These are phyloP conservation scores for Yponomeuta evonymella DNA, from an alignment of 2,888 invertebrate species.

Conservation along the genomic window DNA sequence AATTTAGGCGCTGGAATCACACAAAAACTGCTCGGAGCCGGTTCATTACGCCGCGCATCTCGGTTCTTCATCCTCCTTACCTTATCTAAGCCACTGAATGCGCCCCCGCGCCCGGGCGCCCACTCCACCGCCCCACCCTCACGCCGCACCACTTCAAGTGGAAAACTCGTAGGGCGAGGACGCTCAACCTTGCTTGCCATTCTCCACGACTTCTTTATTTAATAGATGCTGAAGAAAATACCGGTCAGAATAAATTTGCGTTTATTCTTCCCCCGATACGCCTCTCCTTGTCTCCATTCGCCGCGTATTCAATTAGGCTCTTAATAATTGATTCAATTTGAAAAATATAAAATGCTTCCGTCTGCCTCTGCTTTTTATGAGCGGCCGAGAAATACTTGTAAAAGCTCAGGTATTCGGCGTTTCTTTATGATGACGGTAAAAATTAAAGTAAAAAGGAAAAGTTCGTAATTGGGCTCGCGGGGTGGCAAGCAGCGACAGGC, in stretches of 20 bases:
- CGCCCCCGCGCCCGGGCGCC: constrained; percentile 47
- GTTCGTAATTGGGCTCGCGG: background rate
- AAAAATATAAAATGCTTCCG: background rate
- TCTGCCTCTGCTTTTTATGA: background rate
- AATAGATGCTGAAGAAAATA: constrained; percentile 71
- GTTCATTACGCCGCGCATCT: constrained; percentile 75
- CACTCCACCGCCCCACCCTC: constrained; percentile 35
- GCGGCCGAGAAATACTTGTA: background rate
- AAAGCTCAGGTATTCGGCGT: constrained; percentile 26
- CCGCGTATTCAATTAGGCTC: constrained; percentile 46
- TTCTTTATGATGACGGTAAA: constrained; percentile 49
- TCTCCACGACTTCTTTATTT: constrained; percentile 71
- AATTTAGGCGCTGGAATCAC: constrained; percentile 71
- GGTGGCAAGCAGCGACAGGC: constrained; percentile 15
- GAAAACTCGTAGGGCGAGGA: constrained; percentile 73
- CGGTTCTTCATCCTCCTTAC: constrained; percentile 74
- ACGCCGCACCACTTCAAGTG: constrained; percentile 68
- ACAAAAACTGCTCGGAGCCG: constrained; percentile 72
- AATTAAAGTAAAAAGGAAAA: constrained; percentile 28
- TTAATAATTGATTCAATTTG: constrained; percentile 14
- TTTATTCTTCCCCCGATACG: constrained; percentile 59
- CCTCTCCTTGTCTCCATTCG: constrained; percentile 35
- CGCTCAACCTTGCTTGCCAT: constrained; percentile 75
- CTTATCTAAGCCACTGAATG: constrained; percentile 74
- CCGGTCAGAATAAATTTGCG: constrained; percentile 71